Evolutionary conservation across 2,888 invertebrate species (phyloP), one percentile per base, ranked within the genome.

Genomic region (Brachyptera putata): DNA sequence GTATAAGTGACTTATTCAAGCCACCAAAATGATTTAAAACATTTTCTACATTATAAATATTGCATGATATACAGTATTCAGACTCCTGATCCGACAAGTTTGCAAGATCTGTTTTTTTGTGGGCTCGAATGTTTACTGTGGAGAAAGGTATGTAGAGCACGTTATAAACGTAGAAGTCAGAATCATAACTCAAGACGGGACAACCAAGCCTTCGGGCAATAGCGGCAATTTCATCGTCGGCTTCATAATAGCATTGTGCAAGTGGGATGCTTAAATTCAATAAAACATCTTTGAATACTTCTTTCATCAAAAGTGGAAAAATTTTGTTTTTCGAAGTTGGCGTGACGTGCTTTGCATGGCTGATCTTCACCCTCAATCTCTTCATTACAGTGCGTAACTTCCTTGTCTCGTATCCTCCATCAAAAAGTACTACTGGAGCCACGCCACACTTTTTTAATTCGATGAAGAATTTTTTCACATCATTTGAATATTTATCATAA

Each of bases 151-250:
- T 87, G 67, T 92, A 94, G 1, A 80, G 75, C 0, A 91, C 84
- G 75, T 91, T 88, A 74, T 88, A 92, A 65, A 97, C 86, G 70
- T 86, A 95, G 75, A 95, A 97, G 76, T 97, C 97, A 0, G 95
- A 95, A 75, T 97, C 97, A 67, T 88, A 90, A 69, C 94, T 95
- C 2, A 97, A 73, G 1, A 97, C 87, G 0, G 95, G 95, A 68
- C 93, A 95, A 37, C 86, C 78, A 1, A 93, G 76, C 59, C 83
- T 79, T 65, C 85, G 83, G 0, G 94, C 91, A 66, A 95, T 74
- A 0, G 86, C 84, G 0, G 94, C 95, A 58, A 95, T 85, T 69
- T 92, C 89, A 66, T 86, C 85, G 72, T 97, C 97, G 1, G 95
- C 95, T 75, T 97, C 96, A 73, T 88, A 92, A 66, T 88, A 83